Evolutionary conservation across 1,140 invertebrate genomes (phyloP), one percentile per base, ranked within the genome.

Genomic region (Apis laboriosa): DNA sequence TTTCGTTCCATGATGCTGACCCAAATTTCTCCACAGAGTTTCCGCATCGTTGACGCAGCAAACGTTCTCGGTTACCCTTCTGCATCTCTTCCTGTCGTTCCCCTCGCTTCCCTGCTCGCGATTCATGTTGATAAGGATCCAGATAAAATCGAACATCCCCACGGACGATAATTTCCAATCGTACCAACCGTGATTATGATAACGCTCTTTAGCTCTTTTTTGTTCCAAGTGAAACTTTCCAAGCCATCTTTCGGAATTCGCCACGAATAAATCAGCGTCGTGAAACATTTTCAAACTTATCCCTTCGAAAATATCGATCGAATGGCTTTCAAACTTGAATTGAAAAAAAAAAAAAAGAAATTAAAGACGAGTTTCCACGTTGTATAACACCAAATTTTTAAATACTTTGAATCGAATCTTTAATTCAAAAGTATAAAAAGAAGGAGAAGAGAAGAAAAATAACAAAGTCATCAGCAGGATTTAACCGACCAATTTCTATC

Each of bases 21-120:
- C 88, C 78, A 88, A 89, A 89, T 89, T 89, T 88, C 84, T 84
- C 78, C 84, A 67, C 76, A 72, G 75, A 79, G 78, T 88, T 88
- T 88, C 87, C 86, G 84, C 86, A 84, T 80, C 86, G 86, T 89
- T 89, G 87, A 86, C 86, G 87, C 80, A 86, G 67, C 68, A 68
- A 84, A 88, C 66, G 87, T 73, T 84, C 63, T 43, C 72, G 24
- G 17, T 8, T 17, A n/a, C 78, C 67, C 66, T 73, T 82, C n/a
- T n/a, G n/a, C 80, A 53, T 80, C 61, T 63, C 71, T 24, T 70
- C 80, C 61, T 24, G 15, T 71, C 75, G 15, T 64, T 49, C 63
- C 63, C 61, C 70, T 55, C 79, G 56, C 51, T 74, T 61, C 43
- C 43, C 74, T 8, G 77, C 51, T 56, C 76, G 43, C 86, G 86